Evolutionary conservation across 2,888 invertebrate species (phyloP), one percentile per base, ranked within the genome.

Genomic region (Dryobota labecula): DNA sequence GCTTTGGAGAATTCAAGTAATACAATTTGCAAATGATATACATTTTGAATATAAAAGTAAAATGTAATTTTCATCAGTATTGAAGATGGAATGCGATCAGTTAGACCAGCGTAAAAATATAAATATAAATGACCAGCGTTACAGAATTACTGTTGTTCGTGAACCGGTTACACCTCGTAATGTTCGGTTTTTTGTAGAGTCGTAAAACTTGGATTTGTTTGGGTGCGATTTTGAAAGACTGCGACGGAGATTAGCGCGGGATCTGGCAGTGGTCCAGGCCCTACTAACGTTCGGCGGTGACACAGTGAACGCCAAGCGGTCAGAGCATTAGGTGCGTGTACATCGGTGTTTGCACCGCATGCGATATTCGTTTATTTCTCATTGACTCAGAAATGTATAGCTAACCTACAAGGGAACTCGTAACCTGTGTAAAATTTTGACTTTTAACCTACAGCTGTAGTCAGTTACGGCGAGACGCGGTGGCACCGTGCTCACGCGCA

Each of bases 161-260:
- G 80, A 83, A 85, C 80, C 74, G 76, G 84, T 76, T 69, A 67
- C 75, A 63, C 38, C 70, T 86, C 85, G 83, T 84, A 82, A 86
- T 84, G 82, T 88, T 86, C 68, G 74, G 73, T 88, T 91, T 92
- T 91, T 90, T 87, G 88, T 86, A 73, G 84, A 84, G 87, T 89
- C 88, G 87, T 93, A 89, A 92, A 91, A 89, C 78, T 85, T 83
- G 73, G 84, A 85, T 89, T 90, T 90, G 91, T 92, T 91, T 91
- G 90, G 90, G 89, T 88, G 88, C 84, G 84, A 66, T 68, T 81
- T 80, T 88, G 83, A 89, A 86, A 86, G 85, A 84, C 78, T 84
- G 83, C 73, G 79, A 71, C 79, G 83, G 69, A 78, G 84, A 84
- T 88, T 85, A 83, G 80, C 73, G 75, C 57, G 73, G 73, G 66